Conservation (phyloP, 2,113 vertebrate genomes). For the Osmerus eperlanus region DNA sequence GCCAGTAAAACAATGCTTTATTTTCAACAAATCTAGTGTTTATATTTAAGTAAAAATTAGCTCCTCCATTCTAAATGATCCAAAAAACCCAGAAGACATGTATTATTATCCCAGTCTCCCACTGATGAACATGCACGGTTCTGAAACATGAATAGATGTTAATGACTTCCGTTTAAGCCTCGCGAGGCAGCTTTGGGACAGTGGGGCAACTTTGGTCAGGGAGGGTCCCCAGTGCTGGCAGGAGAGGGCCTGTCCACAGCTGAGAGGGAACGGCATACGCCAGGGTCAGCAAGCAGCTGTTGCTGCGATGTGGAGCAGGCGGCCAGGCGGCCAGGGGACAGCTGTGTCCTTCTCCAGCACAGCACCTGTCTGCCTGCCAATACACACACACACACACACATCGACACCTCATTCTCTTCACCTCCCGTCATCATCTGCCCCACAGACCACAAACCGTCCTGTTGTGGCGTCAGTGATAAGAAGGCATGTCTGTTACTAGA, state of each 20-base stretch:
- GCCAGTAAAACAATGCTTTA: too few relatives aligned
- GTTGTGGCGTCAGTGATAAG: not conserved
- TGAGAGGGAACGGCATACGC: conserved; percentile 33
- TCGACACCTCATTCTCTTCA: not conserved
- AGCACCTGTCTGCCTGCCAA: conserved; percentile 49
- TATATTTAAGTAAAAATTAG: too few relatives aligned
- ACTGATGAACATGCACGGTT: too few relatives aligned
- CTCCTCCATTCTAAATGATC: too few relatives aligned
- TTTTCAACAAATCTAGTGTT: too few relatives aligned
- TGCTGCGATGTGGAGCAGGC: conserved; percentile 58
- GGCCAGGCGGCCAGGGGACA: conserved; percentile 51
- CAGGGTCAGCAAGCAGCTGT: conserved; percentile 65
- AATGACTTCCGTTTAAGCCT: conserved; percentile 32
- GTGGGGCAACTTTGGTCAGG: conserved; percentile 1
- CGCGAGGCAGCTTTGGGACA: conserved; percentile 8
- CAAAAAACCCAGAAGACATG: too few relatives aligned
- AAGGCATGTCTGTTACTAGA: conserved; percentile 20
- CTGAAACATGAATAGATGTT: too few relatives aligned
- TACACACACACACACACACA: conserved; percentile 1
- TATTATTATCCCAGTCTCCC: too few relatives aligned
- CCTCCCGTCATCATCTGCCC: conserved; percentile 1
- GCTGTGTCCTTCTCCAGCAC: conserved; percentile 53
- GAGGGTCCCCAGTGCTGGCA: conserved; percentile 7
- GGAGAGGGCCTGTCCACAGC: conserved; percentile 33
- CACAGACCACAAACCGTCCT: conserved; percentile 2